Conservation (phyloP, 2,113 vertebrate genomes). For the Ciconia maguari region DNA sequence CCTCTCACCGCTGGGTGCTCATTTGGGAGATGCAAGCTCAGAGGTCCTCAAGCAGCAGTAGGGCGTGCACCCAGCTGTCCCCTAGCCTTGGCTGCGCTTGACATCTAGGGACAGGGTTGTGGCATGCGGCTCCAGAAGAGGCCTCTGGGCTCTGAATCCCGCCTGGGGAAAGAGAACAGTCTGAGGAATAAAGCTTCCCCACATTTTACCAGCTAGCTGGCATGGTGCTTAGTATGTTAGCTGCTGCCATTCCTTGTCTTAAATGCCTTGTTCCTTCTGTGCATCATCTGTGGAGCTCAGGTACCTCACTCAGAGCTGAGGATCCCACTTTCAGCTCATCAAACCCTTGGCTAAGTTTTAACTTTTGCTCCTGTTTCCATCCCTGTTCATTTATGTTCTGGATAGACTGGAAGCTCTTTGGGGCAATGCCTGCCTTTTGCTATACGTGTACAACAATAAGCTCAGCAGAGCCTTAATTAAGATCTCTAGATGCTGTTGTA, state of each 20-base stretch:
- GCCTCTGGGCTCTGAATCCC: not conserved
- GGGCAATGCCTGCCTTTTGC: not conserved
- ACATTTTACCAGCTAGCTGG: not conserved
- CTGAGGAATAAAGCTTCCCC: not conserved
- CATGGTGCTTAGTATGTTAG: not conserved
- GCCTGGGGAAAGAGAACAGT: not conserved
- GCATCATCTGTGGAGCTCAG: not conserved
- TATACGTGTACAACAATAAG: not conserved
- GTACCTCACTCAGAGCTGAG: not conserved
- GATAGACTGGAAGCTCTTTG: not conserved
- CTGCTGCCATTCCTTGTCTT: not conserved
- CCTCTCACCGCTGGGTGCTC: accelerated
- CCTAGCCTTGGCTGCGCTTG: not conserved
- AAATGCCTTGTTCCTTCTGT: not conserved
- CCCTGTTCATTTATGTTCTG: not conserved
- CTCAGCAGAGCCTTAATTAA: constrained; percentile 2
- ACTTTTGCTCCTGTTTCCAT: not conserved
- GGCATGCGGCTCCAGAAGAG: not conserved
- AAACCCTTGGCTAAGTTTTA: not conserved
- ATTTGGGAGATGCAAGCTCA: not conserved
- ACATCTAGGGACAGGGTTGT: not conserved
- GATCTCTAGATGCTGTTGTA: constrained; percentile 15
- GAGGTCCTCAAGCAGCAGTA: not conserved
- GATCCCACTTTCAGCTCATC: not conserved
- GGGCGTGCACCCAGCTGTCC: not conserved